A percentile compares a stretch with the other conserved stretches of the same genome.
Evolutionary conservation across 1,140 invertebrate genomes (phyloP).

Genomic region (Drosophila kepulauana): DNA sequence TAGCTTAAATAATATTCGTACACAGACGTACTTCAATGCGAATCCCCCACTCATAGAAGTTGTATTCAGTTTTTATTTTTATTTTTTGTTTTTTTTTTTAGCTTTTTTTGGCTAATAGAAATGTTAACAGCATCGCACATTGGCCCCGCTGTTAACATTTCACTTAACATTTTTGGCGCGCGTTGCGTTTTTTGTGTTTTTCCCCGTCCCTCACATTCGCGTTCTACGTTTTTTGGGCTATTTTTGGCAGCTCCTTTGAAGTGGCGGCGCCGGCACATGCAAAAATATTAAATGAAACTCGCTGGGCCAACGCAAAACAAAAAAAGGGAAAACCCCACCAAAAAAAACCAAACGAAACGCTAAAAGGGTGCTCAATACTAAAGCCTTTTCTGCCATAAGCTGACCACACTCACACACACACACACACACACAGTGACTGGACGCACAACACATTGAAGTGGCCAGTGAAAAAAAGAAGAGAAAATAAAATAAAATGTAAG

Average conservation of each 20-base stretch:
- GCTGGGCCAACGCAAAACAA: slow-evolving; percentile 32
- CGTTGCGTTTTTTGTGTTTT: slow-evolving; percentile 39
- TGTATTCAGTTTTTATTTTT: no score
- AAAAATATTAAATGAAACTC: slow-evolving; percentile 80
- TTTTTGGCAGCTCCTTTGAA: slow-evolving; percentile 68
- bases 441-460: slow-evolving; percentile 65
- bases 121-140: slow-evolving; percentile 58
- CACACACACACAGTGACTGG: slow-evolving; percentile 30
- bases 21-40: background rate
- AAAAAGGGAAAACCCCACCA: slow-evolving; percentile 45
- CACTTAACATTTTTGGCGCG: slow-evolving; percentile 78
- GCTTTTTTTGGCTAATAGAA: slow-evolving; percentile 57
- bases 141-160: slow-evolving; percentile 69
- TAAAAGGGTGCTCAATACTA: slow-evolving; percentile 79
- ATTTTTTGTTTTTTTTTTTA: no score
- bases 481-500: slow-evolving; percentile 27
- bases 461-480: slow-evolving; percentile 39
- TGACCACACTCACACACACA: slow-evolving; percentile 73
- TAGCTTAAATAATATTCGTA: slow-evolving; percentile 2
- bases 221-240: slow-evolving; percentile 20
- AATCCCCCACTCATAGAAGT: no score
- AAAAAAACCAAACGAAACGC: slow-evolving; percentile 32
- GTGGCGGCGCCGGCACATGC: slow-evolving; percentile 67
- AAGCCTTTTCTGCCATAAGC: slow-evolving; percentile 76
- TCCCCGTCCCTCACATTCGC: background rate